These are phyloP conservation scores for Chaetophractus vellerosus DNA, from an alignment of 2,797 vertebrate genomes.

Conservation along the genomic window DNA sequence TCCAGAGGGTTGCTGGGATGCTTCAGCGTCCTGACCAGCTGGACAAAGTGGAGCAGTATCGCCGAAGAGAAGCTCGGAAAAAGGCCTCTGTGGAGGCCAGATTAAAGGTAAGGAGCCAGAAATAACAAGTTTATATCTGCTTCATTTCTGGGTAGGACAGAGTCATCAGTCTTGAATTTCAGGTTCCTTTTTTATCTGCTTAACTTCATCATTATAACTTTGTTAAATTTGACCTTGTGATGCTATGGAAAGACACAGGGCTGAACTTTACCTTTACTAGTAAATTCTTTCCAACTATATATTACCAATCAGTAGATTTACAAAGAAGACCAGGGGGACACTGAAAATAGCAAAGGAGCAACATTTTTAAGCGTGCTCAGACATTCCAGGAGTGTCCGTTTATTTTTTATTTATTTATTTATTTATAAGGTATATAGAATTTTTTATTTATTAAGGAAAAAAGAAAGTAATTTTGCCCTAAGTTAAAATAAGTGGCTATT, in stretches of 20 bases:
- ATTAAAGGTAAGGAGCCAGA: slow-evolving; percentile 92
- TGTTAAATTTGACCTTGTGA: background rate
- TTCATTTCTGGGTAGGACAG: background rate
- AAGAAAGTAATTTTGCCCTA: too few relatives aligned
- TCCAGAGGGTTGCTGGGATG: slow-evolving; percentile 98
- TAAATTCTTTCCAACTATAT: background rate
- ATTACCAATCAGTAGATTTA: background rate
- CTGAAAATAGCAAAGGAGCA: background rate
- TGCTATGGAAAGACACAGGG: background rate
- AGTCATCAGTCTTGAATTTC: background rate
- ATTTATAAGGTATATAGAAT: too few relatives aligned
- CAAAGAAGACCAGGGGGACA: background rate
- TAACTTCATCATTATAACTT: background rate
- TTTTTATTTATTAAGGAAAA: too few relatives aligned
- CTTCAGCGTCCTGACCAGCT: slow-evolving; percentile 98
- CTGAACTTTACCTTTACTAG: background rate
- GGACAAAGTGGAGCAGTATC: slow-evolving; percentile 99
- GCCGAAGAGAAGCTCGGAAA: slow-evolving; percentile 97
- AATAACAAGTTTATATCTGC: background rate
- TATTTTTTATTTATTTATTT: too few relatives aligned
- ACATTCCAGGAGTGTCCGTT: background rate
- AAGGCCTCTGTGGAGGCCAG: slow-evolving; percentile 99
- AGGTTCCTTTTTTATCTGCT: background rate
- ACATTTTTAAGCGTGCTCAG: background rate
- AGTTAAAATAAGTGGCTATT: too few relatives aligned